A percentile compares a stretch with the other conserved stretches of the same genome.
phyloP scores from a whole-genome alignment of 2,113 vertebrate species.

The Tonatia bakeri region DNA sequence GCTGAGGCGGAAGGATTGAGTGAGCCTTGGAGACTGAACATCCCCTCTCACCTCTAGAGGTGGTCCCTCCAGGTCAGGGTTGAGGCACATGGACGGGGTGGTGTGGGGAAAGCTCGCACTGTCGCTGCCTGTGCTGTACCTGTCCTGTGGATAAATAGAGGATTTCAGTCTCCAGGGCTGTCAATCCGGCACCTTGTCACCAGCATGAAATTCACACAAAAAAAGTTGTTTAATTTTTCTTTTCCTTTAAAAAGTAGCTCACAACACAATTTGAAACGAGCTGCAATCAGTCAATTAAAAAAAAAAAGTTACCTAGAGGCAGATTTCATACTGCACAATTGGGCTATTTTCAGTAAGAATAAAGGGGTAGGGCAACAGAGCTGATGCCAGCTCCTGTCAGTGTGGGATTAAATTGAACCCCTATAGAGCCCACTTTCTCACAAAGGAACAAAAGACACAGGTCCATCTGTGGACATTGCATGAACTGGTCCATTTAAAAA shows the following conservation, averaged over 20 bases:
- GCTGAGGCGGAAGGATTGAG: constrained; percentile 87
- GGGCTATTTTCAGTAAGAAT: constrained; percentile 61
- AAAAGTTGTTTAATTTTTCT: constrained; percentile 74
- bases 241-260: constrained; percentile 77
- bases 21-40: constrained; percentile 87
- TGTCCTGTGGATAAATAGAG: constrained; percentile 89
- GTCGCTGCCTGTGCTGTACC: constrained; percentile 86
- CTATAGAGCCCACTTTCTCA: constrained; percentile 64
- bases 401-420: constrained; percentile 48
- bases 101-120: constrained; percentile 86
- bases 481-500: constrained; percentile 66
- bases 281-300: constrained; percentile 70
- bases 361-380: constrained; percentile 35
- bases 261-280: constrained; percentile 76
- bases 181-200: constrained; percentile 86
- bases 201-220: constrained; percentile 84
- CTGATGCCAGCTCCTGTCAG: constrained; percentile 60
- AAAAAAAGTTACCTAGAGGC: constrained; percentile 74
- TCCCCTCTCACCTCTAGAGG: constrained; percentile 89
- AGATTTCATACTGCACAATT: constrained; percentile 69
- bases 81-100: constrained; percentile 87
- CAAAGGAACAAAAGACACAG: constrained; percentile 62
- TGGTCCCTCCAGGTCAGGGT: constrained; percentile 88
- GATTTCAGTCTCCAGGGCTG: constrained; percentile 88
- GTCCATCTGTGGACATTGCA: constrained; percentile 51